These are phyloP conservation scores for Hormaphis cornu DNA, from an alignment of 1,140 invertebrate species.

Conservation along the genomic window DNA sequence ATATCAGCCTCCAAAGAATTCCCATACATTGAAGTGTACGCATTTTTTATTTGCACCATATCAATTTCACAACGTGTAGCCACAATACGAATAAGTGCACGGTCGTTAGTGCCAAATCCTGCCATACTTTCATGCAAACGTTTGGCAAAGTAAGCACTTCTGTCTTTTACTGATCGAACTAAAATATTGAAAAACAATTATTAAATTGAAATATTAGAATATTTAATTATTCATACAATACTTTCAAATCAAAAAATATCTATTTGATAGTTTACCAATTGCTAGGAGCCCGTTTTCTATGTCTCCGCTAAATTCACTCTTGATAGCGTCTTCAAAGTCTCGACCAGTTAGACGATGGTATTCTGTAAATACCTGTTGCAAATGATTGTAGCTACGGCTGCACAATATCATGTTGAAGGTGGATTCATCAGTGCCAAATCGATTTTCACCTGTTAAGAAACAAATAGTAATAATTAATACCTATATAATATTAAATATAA, in stretches of 20 bases:
- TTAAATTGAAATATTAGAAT: not conserved
- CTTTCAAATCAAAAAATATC: no score
- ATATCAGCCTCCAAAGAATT: constrained; percentile 47
- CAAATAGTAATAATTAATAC: no score
- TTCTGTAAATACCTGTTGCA: constrained; percentile 65
- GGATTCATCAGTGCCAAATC: constrained; percentile 77
- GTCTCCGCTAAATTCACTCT: constrained; percentile 81
- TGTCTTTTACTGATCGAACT: constrained; percentile 47
- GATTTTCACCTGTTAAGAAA: constrained; percentile 54
- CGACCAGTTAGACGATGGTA: constrained; percentile 70
- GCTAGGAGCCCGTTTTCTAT: constrained; percentile 70
- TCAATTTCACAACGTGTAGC: constrained; percentile 52
- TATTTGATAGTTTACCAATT: constrained; percentile 47
- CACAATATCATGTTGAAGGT: constrained; percentile 74
- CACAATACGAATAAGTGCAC: constrained; percentile 49
- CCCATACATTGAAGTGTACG: constrained; percentile 45
- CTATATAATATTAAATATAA: no score
- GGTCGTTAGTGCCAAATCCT: constrained; percentile 49
- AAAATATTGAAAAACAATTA: no score
- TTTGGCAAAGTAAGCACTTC: constrained; percentile 53
- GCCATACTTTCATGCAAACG: constrained; percentile 51
- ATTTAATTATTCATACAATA: no score
- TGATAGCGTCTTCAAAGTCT: constrained; percentile 70
- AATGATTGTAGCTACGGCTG: constrained; percentile 62
- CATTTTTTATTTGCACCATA: constrained; percentile 48